These are phyloP conservation scores for Sparus aurata DNA, from an alignment of 2,797 vertebrate genomes.

Conservation along the genomic window DNA sequence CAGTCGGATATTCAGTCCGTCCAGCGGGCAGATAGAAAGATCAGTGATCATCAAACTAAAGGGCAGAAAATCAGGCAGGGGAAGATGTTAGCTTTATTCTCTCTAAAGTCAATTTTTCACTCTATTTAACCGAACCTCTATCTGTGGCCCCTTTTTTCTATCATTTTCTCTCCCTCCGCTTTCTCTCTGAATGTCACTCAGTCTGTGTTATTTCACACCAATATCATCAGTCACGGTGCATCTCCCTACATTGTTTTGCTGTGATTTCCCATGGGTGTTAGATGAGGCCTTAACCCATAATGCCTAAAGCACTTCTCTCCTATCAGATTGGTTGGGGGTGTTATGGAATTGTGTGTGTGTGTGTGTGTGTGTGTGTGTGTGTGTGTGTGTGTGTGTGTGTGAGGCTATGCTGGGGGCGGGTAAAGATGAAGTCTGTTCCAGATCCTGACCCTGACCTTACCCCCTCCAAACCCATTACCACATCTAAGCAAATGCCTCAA, in stretches of 20 bases:
- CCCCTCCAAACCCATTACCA: slow-evolving; percentile 58
- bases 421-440: slow-evolving; percentile 55
- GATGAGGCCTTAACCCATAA: slow-evolving; percentile 79
- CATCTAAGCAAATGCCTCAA: slow-evolving; percentile 61
- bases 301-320: slow-evolving; percentile 73
- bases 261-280: slow-evolving; percentile 80
- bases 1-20: not conserved
- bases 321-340: slow-evolving; percentile 72
- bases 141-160: slow-evolving; percentile 40
- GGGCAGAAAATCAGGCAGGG: slow-evolving; percentile 35
- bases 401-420: slow-evolving; percentile 14
- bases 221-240: slow-evolving; percentile 81
- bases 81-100: slow-evolving; percentile 56
- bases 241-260: slow-evolving; percentile 78
- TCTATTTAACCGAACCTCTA: slow-evolving; percentile 64
- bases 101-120: slow-evolving; percentile 58
- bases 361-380: slow-evolving; percentile 39
- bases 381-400: slow-evolving; percentile 33
- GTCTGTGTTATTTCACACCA: slow-evolving; percentile 72
- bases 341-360: slow-evolving; percentile 58
- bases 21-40: slow-evolving; percentile 19
- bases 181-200: slow-evolving; percentile 31
- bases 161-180: slow-evolving; percentile 38
- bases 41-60: slow-evolving; percentile 48
- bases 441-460: slow-evolving; percentile 66